Evolutionary conservation across 2,888 invertebrate species (phyloP).

Genomic region (Calameuta pallipes): DNA sequence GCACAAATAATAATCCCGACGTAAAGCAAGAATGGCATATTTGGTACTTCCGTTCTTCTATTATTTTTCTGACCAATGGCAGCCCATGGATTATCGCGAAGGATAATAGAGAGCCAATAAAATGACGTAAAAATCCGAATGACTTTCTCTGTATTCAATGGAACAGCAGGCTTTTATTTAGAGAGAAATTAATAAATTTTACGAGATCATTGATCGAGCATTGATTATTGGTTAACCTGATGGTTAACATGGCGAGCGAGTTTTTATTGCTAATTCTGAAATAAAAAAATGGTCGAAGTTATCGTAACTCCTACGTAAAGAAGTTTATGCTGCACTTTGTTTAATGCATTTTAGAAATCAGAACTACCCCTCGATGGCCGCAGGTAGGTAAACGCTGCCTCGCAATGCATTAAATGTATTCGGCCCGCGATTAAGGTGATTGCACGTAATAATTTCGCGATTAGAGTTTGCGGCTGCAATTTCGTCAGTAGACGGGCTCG

Average conservation of each 20-base stretch:
- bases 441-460: conserved; percentile 42
- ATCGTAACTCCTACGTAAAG: not conserved
- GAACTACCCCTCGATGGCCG: not conserved
- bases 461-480: conserved; percentile 32
- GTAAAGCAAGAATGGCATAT: not conserved
- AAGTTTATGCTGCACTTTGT: not conserved
- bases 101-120: not conserved
- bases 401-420: conserved; percentile 18
- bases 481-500: conserved; percentile 34
- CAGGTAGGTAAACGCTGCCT: conserved; percentile 5
- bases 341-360: not conserved
- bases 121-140: not conserved
- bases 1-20: not conserved
- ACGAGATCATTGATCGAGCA: not conserved
- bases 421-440: conserved; percentile 28
- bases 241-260: not conserved
- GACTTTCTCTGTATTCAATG: not conserved
- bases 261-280: not conserved
- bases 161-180: not conserved
- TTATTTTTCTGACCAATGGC: not conserved
- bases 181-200: not conserved
- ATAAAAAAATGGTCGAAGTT: not conserved
- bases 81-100: not conserved
- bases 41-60: not conserved
- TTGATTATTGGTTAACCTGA: not conserved